Evolutionary conservation across 1,140 invertebrate species (phyloP), one percentile per base, ranked within the genome.

Genomic region (Drosophila rufa): DNA sequence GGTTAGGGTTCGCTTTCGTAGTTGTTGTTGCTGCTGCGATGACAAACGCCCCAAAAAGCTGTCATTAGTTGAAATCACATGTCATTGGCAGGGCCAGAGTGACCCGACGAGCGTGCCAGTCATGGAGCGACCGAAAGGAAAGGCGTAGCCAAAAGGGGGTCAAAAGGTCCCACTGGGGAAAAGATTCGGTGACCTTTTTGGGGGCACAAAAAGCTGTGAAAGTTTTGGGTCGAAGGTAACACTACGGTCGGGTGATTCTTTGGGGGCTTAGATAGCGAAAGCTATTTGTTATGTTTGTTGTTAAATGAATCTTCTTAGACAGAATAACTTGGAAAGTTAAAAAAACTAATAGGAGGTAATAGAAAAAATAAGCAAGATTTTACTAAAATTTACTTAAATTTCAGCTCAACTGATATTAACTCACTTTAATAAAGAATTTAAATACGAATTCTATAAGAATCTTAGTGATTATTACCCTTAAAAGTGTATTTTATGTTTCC

Each of bases 41-140:
- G 64, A 65, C 71, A 77, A 58, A 75, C 68, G 69, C 56, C 67
- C 74, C 77, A 30, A 73, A 71, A 89, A 87, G 58, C 84, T 87
- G 85, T 79, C 84, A 87, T 87, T 89, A 89, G 84, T 84, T 84
- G 77, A 89, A 87, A 87, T 87, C 84, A 89, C 84, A 87, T 89
- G 85, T 87, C 84, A 89, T 71, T 74, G 85, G 57, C 84, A 84
- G 77, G 66, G 64, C 67, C 53, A 53, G 79, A 86, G 66, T 87
- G 82, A 82, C 77, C 84, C 65, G 33, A 55, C 58, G 22, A 53
- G 36, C 46, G n/a, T 67, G 66, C 36, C 22, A 40, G 62, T 66
- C 66, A 51, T 66, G 50, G 61, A 48, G 60, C 5, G 65, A 62
- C 61, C 61, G 47, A 2, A 73, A 43, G 51, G 60, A 77, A 27